Base-by-base conservation (phyloP, 2,888 invertebrate species). In the Brachylomia viminalis region DNA sequence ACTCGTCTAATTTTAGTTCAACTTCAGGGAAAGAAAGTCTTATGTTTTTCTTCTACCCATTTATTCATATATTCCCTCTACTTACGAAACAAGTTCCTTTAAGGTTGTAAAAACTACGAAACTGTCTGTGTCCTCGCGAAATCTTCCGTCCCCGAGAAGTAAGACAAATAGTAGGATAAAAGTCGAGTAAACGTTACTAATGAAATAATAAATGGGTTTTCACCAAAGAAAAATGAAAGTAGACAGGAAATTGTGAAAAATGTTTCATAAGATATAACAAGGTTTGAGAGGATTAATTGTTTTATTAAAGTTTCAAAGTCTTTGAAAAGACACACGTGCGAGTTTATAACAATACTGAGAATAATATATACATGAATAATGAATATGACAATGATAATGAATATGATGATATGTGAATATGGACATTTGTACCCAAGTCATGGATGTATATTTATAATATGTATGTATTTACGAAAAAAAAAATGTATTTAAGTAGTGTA, bases 151-250 rank as follows among this genome's bases (percentile, higher is more conserved):
- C 42, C 72, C 72, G 65, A 78, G 77, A 89, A 90, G 87, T 87
- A 90, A 92, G 92, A 92, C 88, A 90, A 92, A 92, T 92, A 90
- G 89, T 86, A 49, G 78, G 82, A 88, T 82, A 85, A 90, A 87
- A 88, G 85, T 78, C 75, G 76, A 89, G 88, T 87, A 89, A 92
- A 89, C 88, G 88, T 88, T 79, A 87, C 90, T 91, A 92, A 92
- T 92, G 90, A 91, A 92, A 91, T 92, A 91, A 92, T 90, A 91
- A 92, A 92, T 91, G 91, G 89, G 59, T 84, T 86, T 79, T 78
- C 79, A 79, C 79, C 80, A 83, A 89, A 89, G 79, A 77, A 86
- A 83, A 79, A 75, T 75, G 77, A 79, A 85, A 83, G 83, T 75
- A 47, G 79, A 56, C 65, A 38, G 15, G 61, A 30, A 79, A 77